Evolutionary conservation across 2,797 vertebrate genomes (phyloP).

Genomic region (Rhinoraja longicauda): DNA sequence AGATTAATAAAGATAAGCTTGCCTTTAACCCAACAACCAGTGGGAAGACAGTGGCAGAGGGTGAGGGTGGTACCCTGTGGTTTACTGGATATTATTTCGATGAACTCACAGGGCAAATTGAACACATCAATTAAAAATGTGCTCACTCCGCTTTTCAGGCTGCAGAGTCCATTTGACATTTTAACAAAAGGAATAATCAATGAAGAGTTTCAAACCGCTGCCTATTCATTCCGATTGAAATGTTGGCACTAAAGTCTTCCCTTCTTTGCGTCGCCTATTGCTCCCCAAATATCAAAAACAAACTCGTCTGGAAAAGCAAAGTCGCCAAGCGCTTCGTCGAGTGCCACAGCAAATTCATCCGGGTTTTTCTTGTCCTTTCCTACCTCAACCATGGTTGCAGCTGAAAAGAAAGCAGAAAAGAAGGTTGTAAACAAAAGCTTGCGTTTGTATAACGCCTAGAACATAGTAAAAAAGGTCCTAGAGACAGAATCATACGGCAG

Average conservation of each 20-base stretch:
- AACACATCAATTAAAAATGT: background rate
- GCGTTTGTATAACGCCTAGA: background rate
- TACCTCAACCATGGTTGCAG: constrained; percentile 93
- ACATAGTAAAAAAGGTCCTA: background rate
- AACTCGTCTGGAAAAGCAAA: constrained; percentile 96
- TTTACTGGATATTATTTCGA: background rate
- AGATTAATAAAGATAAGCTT: background rate
- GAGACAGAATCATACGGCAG: too few species aligned
- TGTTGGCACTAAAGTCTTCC: constrained; percentile 59
- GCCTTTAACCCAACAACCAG: background rate
- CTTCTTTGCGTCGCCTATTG: constrained; percentile 82
- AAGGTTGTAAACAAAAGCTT: background rate
- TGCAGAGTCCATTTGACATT: background rate
- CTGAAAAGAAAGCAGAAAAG: constrained; percentile 54
- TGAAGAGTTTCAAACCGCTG: constrained; percentile 1
- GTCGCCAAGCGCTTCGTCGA: constrained; percentile 86
- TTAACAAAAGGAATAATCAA: background rate
- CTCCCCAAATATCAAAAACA: constrained; percentile 93
- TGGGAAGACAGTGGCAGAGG: too few species aligned
- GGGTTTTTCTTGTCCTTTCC: constrained; percentile 88
- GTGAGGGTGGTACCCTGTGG: background rate
- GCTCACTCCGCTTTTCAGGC: background rate
- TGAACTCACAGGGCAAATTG: background rate
- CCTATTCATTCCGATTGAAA: background rate
- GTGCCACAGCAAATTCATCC: constrained; percentile 83